A percentile compares a stretch with the other conserved stretches of the same genome.
Conservation (phyloP, 2,113 vertebrate species). For the Isichthys henryi region DNA sequence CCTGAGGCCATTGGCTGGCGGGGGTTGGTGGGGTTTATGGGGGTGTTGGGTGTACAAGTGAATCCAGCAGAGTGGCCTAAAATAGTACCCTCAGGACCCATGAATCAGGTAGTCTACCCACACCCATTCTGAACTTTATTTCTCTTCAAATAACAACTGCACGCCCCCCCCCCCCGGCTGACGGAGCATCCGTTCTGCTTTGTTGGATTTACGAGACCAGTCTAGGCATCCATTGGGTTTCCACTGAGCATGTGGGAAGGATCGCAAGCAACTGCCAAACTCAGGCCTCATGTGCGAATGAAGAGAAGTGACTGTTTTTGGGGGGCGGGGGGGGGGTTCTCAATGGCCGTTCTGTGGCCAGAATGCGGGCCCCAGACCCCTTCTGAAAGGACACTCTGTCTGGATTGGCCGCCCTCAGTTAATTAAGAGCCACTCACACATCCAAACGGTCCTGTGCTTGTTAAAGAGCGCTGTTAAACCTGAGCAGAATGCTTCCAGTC, state of each 20-base stretch:
- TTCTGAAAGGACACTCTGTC: not conserved
- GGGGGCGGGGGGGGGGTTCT: not conserved
- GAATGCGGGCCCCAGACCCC: not conserved
- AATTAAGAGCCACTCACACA: not conserved
- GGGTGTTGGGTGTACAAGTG: not conserved
- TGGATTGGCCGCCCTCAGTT: not conserved
- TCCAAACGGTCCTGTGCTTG: not conserved
- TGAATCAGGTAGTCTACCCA: not conserved
- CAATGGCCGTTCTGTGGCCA: not conserved
- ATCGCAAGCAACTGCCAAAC: not conserved
- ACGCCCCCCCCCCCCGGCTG: not conserved
- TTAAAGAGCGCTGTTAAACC: not conserved
- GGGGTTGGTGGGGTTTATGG: not conserved
- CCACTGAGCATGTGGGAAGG: constrained; percentile 16
- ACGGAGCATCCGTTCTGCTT: constrained; percentile 29
- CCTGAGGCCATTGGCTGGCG: not conserved
- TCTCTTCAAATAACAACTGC: not conserved
- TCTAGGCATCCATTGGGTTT: constrained; percentile 31
- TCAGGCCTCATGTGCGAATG: not conserved
- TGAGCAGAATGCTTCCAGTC: not conserved
- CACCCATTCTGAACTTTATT: not conserved
- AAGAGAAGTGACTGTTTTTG: constrained; percentile 10
- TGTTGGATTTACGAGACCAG: constrained; percentile 42
- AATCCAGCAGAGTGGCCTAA: not conserved
- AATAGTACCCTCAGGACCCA: not conserved